Evolutionary conservation across 37 sponge, comb jelly and placozoan species (phyloP), one percentile per base, ranked within the genome.

Genomic region (Axinella damicornis): DNA sequence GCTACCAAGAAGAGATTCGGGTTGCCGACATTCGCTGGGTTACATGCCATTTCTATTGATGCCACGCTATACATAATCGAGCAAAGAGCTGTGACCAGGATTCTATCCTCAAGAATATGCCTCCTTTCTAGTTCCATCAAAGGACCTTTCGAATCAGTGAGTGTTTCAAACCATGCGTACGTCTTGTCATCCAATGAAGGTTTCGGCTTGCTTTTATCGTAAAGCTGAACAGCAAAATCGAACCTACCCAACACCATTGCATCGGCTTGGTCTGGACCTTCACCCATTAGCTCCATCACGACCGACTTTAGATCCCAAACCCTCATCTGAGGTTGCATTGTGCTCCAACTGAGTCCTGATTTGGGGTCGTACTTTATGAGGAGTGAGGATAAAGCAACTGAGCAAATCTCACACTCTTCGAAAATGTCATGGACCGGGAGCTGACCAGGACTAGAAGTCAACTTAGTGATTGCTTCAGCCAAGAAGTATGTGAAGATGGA

Each of bases 401-500:
- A 89, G 57, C 83, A 77, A n/a, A 1, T 18, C 55, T 64, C 35
- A 34, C 84, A 84, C 54, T 75, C 76, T 15, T 25, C 28, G 36
- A 76, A 84, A 33, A 84, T 66, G 27, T 65, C 65, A 1, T 35
- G 22, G 17, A 85, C 28, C 18, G 71, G 79, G 2, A 85, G 41
- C 40, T 17, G n/a, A 28, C 73, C 73, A 73, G 53, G 37, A 20
- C 24, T 5, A 1, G n/a, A 38, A 11, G 22, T 16, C 13, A 5
- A 9, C 31, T 19, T 70, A 18, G 22, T 31, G 2, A 71, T 33
- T 35, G 53, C 58, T 24, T 76, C 6, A 13, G 85, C 69, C 5
- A 89, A 60, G 52, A 83, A 83, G 60, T 79, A 89, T 60, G 52
- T 35, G 68, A 89, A 89, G 13, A 73, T 74, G 25, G 90, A 89